Evolutionary conservation across 2,888 invertebrate genomes (phyloP), one percentile per base, ranked within the genome.

Genomic region (Petrophora chlorosata): DNA sequence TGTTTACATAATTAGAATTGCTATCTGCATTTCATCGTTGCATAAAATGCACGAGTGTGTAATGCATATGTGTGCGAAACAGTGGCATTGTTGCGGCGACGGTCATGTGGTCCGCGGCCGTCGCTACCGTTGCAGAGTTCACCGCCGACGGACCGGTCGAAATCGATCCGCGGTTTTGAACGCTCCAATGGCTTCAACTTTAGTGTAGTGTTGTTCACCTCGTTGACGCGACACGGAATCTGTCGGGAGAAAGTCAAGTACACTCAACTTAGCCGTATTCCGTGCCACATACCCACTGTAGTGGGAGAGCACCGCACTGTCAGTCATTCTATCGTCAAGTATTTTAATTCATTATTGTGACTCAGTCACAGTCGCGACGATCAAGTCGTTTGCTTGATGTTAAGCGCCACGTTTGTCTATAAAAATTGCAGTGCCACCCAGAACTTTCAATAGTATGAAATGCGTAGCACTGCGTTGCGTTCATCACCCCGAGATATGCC

Each of bases 181-280:
- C 82, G 87, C 78, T 83, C 72, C 80, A 82, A 70, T 79, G 82
- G 74, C 69, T 80, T 77, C 78, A 76, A 80, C 79, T 82, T 76
- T 70, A 80, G 67, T 61, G 72, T 75, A 71, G 81, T 79, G 79
- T 76, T 85, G 83, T 82, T 86, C 85, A 85, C 85, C 79, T 83
- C 82, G 74, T 79, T 79, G 82, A 82, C 79, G 79, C 79, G 82
- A 79, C 82, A 82, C 79, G 83, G 85, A 81, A 86, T 86, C 81
- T 55, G 55, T 56, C 68, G 61, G 78, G 89, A 85, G 90, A 89
- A 89, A 90, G 89, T 88, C 85, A 82, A 84, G 82, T 82, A 82
- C 84, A 70, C 70, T 44, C 52, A 39, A 56, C 53, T 51, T 51
- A 73, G 70, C 56, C 73, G 77, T 76, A 73, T 76, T 73, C 75